Evolutionary conservation across 2,888 invertebrate genomes (phyloP).

Genomic region (Meiosimyza platycephala): DNA sequence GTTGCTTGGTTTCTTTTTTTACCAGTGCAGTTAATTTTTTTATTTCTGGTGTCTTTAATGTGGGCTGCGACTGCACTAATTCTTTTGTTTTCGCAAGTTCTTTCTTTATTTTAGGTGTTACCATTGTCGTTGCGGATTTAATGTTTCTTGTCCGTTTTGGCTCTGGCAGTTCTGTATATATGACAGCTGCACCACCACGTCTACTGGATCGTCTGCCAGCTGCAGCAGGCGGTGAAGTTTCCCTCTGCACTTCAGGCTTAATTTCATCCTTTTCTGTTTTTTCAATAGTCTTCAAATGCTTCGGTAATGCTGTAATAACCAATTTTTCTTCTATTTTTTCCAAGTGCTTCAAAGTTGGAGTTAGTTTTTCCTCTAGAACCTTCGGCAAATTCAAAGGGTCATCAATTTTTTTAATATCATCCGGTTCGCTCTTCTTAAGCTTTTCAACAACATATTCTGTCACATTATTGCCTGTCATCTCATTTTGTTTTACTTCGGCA

Average conservation of each 20-base stretch:
- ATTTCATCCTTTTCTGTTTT: conserved; percentile 7
- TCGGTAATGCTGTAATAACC: background rate
- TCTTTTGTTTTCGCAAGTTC: conserved; percentile 34
- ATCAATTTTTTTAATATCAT: conserved; percentile 11
- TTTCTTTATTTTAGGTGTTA: conserved; percentile 28
- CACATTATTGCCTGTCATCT: conserved; percentile 42
- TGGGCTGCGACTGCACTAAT: background rate
- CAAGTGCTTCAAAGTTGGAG: background rate
- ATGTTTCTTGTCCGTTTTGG: conserved; percentile 55
- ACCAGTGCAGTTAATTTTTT: conserved; percentile 33
- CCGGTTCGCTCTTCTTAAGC: conserved; percentile 47
- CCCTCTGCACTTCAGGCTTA: conserved; percentile 1
- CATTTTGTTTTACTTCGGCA: conserved; percentile 46
- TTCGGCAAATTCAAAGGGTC: background rate
- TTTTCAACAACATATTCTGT: conserved; percentile 50
- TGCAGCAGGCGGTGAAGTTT: conserved; percentile 1
- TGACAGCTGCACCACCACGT: conserved; percentile 54
- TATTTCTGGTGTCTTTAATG: background rate
- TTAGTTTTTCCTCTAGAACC: conserved; percentile 5
- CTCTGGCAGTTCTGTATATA: conserved; percentile 55
- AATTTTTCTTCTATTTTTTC: background rate
- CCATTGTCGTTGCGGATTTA: conserved; percentile 41
- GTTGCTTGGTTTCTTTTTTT: conserved; percentile 11
- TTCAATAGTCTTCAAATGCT: background rate
- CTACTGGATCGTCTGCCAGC: conserved; percentile 56